A percentile compares a stretch with the other conserved stretches of the same genome.
These are phyloP conservation scores for Samia ricini DNA, from an alignment of 1,140 invertebrate genomes.

Conservation along the genomic window DNA sequence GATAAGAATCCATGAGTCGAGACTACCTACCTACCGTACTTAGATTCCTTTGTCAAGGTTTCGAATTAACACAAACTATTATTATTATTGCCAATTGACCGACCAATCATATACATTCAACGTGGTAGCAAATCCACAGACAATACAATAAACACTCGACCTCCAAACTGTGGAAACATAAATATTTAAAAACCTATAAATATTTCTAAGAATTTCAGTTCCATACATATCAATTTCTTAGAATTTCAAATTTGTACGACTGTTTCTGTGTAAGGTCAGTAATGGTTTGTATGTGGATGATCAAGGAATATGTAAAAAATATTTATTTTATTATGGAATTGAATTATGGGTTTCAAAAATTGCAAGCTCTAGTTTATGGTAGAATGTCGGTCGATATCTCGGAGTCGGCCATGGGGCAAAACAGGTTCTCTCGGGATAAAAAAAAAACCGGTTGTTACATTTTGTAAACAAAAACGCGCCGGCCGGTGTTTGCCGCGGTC, in stretches of 20 bases:
- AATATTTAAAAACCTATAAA: slow-evolving; percentile 9
- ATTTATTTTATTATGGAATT: too few species aligned
- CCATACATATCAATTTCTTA: background rate
- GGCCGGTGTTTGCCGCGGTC: slow-evolving; percentile 1
- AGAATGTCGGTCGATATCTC: background rate
- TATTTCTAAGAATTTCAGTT: background rate
- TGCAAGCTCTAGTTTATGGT: background rate
- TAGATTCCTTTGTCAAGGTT: slow-evolving; percentile 16
- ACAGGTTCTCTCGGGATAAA: slow-evolving; percentile 25
- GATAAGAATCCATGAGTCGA: background rate
- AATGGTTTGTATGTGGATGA: too few species aligned
- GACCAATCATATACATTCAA: slow-evolving; percentile 14
- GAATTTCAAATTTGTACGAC: background rate
- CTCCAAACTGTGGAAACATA: slow-evolving; percentile 7
- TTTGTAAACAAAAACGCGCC: slow-evolving; percentile 35
- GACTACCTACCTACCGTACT: slow-evolving; percentile 2
- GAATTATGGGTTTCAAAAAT: background rate
- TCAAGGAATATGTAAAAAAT: background rate
- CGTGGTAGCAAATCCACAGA: slow-evolving; percentile 15
- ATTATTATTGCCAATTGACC: slow-evolving; percentile 22
- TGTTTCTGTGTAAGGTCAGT: too few species aligned
- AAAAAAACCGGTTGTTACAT: slow-evolving; percentile 33
- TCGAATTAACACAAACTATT: slow-evolving; percentile 15
- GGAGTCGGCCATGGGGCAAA: slow-evolving; percentile 7
- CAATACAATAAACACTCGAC: slow-evolving; percentile 1